Base-by-base conservation (phyloP, 2,113 vertebrate species). In the Apteryx owenii region DNA sequence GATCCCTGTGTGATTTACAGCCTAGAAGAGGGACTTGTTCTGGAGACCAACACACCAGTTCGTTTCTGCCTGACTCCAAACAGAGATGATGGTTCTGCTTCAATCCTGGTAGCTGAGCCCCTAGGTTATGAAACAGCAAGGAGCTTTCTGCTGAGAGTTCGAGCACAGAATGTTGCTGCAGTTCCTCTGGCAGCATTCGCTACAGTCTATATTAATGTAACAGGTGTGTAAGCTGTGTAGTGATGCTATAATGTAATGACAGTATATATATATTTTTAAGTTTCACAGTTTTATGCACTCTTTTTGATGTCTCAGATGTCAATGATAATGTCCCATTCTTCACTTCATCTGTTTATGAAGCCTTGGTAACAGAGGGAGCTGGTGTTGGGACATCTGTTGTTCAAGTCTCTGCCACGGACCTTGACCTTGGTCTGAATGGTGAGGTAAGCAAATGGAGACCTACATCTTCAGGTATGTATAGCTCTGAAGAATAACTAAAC, bases 301-400 rank as follows among this genome's bases (percentile, higher is more conserved):
- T 93, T 86, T 86, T 50, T 71, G 50, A 8, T 65, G 7, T 85
- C 95, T 69, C 91, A 99, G 99, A 99, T 95, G 99, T 99, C 69
- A 99, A 99, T 50, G 99, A 99, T 97, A 99, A 99, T 50, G 99
- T 99, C 46, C 99, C 99, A 0, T 99, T 99, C 97, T 99, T 99
- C 97, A 99, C 99, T 38, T 99, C 99, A 9, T 99, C 99, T 78
- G 98, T 99, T 96, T 99, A 99, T 38, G 99, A 99, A 96, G 98
- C 98, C 13, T 98, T 98, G 0, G 98, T 99, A 73, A 98, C 98
- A 9, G 99, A 99, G 95, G 99, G 98, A 88, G 98, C 98, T 21
- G 98, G 93, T 68, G 90, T 98, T 9, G 99, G 99, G 77, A 98
- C 98, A 29, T 96, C 98, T 90, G 98, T 99, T 38, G 83, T 98